Evolutionary conservation across 2,113 vertebrate genomes (phyloP).

Genomic region (Pungitius pungitius): DNA sequence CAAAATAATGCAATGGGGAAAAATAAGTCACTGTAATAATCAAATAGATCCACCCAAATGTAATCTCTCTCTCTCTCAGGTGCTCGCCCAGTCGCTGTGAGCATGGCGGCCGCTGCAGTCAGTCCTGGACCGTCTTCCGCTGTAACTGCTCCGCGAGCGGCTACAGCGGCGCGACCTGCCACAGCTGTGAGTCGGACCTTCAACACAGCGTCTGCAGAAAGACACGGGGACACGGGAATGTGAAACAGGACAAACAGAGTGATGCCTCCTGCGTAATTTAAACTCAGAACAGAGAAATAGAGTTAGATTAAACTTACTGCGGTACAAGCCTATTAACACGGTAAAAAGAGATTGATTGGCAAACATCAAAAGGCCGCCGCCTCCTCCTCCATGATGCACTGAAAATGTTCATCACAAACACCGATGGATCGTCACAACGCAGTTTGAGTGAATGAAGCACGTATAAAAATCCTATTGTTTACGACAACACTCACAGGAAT

Average conservation of each 20-base stretch:
- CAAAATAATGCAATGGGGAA: no score
- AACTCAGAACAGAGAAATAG: not conserved
- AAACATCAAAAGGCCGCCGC: not conserved
- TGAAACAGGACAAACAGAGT: not conserved
- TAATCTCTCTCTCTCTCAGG: constrained; percentile 66
- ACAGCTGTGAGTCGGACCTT: constrained; percentile 82
- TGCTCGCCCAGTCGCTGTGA: constrained; percentile 94
- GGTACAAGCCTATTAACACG: not conserved
- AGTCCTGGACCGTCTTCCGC: constrained; percentile 91
- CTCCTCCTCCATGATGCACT: not conserved
- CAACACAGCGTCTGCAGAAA: not conserved
- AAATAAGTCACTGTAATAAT: not conserved
- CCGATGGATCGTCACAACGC: not conserved
- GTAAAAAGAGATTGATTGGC: not conserved
- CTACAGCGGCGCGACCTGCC: constrained; percentile 91
- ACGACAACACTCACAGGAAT: no score
- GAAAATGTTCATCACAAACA: not conserved
- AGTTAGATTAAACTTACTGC: not conserved
- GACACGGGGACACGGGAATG: not conserved
- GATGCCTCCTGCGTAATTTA: not conserved
- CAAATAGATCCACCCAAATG: not conserved
- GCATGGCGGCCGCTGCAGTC: constrained; percentile 89
- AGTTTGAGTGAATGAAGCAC: not conserved
- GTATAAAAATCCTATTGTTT: no score
- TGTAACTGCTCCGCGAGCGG: constrained; percentile 90